Evolutionary conservation across 2,888 invertebrate species (phyloP).

Genomic region (Microdon myrmicae): DNA sequence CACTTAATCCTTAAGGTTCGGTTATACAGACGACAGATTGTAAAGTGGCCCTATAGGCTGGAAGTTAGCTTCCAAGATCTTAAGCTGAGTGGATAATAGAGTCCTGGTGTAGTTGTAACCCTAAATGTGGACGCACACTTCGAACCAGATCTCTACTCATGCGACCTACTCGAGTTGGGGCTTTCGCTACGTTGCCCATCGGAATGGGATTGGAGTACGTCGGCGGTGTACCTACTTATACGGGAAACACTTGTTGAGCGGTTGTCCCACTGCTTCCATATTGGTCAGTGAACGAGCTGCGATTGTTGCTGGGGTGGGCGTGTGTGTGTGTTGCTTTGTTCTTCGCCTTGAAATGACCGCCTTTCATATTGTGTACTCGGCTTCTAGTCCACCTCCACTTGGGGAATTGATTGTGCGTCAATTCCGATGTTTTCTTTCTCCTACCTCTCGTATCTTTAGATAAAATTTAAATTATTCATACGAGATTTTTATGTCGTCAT

Average conservation of each 20-base stretch:
- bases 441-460: no score
- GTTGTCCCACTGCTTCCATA: conserved; percentile 41
- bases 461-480: conserved; percentile 18
- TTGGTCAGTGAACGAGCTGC: conserved; percentile 12
- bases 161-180: conserved; percentile 41
- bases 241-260: conserved; percentile 45
- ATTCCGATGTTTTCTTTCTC: conserved; percentile 5
- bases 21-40: no score
- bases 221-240: conserved; percentile 18
- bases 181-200: neutral
- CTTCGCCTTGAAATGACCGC: conserved; percentile 30
- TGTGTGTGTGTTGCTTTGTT: conserved; percentile 23
- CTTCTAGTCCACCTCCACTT: conserved; percentile 30
- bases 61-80: no score
- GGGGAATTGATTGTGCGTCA: conserved; percentile 9
- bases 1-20: no score
- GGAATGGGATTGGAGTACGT: neutral
- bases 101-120: no score
- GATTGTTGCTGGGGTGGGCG: conserved; percentile 19
- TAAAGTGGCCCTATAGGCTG: no score
- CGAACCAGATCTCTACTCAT: conserved; percentile 36
- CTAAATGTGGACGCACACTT: conserved; percentile 45
- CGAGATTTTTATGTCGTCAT: conserved; percentile 11
- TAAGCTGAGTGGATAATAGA: no score
- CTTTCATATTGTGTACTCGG: conserved; percentile 13